These are phyloP conservation scores for Temnopleurus reevesii DNA, from an alignment of 53 echinoderm and acorn worm genomes.

Conservation along the genomic window DNA sequence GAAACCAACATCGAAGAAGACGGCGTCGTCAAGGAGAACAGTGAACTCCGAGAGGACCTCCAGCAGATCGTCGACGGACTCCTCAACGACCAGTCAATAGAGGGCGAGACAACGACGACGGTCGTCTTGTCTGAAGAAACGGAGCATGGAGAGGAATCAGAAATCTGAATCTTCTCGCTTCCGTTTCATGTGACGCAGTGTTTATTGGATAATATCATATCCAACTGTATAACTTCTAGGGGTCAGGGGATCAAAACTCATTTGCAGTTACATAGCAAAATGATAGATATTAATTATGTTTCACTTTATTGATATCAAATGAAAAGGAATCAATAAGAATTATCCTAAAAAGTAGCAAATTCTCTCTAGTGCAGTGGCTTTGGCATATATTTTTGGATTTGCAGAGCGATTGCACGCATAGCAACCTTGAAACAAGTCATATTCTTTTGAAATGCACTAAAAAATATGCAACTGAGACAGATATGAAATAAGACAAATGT, in stretches of 20 bases:
- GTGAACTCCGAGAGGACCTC: conserved; percentile 89
- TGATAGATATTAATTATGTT: too few relatives aligned
- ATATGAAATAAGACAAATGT: too few relatives aligned
- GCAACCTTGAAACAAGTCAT: too few relatives aligned
- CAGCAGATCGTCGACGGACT: conserved; percentile 95
- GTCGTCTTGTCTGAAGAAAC: conserved; percentile 55
- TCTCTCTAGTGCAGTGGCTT: too few relatives aligned
- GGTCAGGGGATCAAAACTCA: background rate
- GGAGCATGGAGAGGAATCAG: conserved; percentile 70
- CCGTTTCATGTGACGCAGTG: background rate
- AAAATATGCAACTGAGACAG: too few relatives aligned
- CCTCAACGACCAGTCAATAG: conserved; percentile 68
- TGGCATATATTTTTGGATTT: too few relatives aligned
- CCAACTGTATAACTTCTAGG: background rate
- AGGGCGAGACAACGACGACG: conserved; percentile 12
- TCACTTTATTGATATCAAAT: too few relatives aligned
- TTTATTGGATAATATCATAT: background rate
- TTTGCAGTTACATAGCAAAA: too few relatives aligned
- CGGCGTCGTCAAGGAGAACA: conserved; percentile 79
- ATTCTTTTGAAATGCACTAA: too few relatives aligned
- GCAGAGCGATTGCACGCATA: too few relatives aligned
- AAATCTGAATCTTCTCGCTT: conserved; percentile 59
- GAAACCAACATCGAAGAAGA: conserved; percentile 96
- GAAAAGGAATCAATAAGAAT: too few relatives aligned
- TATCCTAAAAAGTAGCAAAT: too few relatives aligned